A percentile compares a stretch with the other conserved stretches of the same genome.
Conservation (phyloP, 2,888 invertebrate genomes). For the Acanthosoma haemorrhoidale region DNA sequence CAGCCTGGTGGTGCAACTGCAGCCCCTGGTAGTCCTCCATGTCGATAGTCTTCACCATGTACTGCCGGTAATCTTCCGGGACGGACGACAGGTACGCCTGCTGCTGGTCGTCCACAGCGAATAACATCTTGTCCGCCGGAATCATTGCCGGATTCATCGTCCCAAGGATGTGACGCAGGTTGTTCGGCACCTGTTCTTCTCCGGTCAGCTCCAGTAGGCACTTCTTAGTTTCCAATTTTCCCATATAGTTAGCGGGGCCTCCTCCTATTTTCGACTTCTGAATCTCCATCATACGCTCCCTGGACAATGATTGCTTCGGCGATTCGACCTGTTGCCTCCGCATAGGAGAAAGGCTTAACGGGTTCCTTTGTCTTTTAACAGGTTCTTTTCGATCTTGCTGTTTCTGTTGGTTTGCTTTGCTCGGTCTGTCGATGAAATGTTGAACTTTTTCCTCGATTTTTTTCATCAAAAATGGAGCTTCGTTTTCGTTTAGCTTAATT, state of each 20-base stretch:
- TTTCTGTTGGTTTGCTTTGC: background rate
- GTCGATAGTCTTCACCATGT: constrained; percentile 5
- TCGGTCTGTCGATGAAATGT: background rate
- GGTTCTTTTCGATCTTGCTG: background rate
- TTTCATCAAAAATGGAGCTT: background rate
- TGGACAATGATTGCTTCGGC: background rate
- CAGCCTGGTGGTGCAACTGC: background rate
- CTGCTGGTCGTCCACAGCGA: background rate
- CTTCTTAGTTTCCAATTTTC: constrained; percentile 12
- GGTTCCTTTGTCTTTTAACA: background rate
- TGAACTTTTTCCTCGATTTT: constrained; percentile 8
- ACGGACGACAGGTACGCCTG: background rate
- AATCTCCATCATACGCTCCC: background rate
- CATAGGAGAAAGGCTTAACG: background rate
- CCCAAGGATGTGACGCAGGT: background rate
- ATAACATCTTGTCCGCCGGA: background rate
- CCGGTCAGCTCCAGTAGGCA: background rate
- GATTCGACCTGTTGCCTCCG: background rate
- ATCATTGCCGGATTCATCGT: constrained; percentile 13
- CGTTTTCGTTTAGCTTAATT: background rate
- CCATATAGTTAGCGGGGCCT: background rate
- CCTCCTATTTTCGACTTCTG: background rate
- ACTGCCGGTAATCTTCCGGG: background rate
- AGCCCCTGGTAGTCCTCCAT: constrained; percentile 3
- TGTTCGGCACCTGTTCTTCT: background rate